Evolutionary conservation across 2,113 vertebrate genomes (phyloP).

Genomic region (Picathartes gymnocephalus): DNA sequence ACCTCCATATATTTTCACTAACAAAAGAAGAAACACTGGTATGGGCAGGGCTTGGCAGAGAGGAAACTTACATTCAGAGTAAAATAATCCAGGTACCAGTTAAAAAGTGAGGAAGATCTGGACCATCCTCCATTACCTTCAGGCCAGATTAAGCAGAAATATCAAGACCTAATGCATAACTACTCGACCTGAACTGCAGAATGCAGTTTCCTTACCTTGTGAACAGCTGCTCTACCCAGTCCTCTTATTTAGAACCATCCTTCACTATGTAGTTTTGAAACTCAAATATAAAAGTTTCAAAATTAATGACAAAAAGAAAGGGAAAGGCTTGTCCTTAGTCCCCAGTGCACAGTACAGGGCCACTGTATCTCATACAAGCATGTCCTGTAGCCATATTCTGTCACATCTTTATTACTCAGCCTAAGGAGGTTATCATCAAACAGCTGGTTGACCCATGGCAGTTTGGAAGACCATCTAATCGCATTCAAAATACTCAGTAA

Average conservation of each 20-base stretch:
- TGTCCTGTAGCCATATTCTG: not conserved
- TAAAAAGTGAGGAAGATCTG: not conserved
- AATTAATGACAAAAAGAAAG: rapidly evolving
- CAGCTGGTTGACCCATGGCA: not conserved
- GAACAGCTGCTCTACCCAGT: not conserved
- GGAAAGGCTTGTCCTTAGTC: not conserved
- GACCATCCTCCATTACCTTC: not conserved
- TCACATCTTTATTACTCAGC: not conserved
- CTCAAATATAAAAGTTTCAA: not conserved
- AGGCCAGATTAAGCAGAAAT: not conserved
- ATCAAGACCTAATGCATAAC: not conserved
- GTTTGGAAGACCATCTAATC: not conserved
- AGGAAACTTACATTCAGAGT: not conserved
- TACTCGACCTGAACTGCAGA: not conserved
- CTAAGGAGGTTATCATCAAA: not conserved
- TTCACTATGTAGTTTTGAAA: not conserved
- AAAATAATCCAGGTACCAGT: not conserved
- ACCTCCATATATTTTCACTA: not conserved
- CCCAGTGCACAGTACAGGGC: not conserved
- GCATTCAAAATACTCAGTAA: not conserved
- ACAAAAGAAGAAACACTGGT: not conserved
- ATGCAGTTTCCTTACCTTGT: not conserved
- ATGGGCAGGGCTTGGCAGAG: not conserved
- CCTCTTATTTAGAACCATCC: not conserved
- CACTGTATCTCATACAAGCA: not conserved